Evolutionary conservation across 1,140 invertebrate genomes (phyloP).

Genomic region (Trichonephila clavipes): DNA sequence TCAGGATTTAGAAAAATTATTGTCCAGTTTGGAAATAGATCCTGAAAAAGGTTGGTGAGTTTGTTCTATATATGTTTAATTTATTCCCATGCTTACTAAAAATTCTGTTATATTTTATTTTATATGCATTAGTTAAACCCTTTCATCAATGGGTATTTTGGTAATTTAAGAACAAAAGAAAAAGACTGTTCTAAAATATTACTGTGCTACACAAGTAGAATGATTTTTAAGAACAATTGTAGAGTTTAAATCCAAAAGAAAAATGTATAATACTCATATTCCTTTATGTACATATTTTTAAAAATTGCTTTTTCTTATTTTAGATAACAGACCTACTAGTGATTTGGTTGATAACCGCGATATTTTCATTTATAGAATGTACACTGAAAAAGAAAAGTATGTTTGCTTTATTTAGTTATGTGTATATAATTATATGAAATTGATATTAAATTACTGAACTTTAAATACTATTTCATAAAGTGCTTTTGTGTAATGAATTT

Average conservation of each 20-base stretch:
- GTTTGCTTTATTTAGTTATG: slow-evolving; percentile 58
- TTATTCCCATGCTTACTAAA: no score
- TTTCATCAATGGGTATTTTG: no score
- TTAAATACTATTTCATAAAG: neutral
- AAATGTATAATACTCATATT: no score
- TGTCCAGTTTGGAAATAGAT: slow-evolving; percentile 83
- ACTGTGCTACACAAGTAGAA: no score
- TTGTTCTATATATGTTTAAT: neutral
- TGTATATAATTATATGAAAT: neutral
- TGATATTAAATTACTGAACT: neutral
- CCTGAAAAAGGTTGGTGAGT: slow-evolving; percentile 80
- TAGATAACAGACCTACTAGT: slow-evolving; percentile 69
- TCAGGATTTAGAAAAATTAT: slow-evolving; percentile 79
- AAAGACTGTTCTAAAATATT: no score
- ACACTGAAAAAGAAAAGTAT: slow-evolving; percentile 81
- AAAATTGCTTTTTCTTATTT: slow-evolving; percentile 35
- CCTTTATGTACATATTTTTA: neutral
- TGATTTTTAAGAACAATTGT: no score
- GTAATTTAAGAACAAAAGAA: no score
- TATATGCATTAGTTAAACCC: no score
- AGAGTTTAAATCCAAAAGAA: no score
- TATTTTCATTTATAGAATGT: slow-evolving; percentile 78
- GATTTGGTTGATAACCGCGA: slow-evolving; percentile 63
- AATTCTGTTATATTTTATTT: no score
- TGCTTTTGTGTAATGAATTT: neutral